Conservation (phyloP, 1,140 invertebrate species). For the Gonatopus flavifemur region DNA sequence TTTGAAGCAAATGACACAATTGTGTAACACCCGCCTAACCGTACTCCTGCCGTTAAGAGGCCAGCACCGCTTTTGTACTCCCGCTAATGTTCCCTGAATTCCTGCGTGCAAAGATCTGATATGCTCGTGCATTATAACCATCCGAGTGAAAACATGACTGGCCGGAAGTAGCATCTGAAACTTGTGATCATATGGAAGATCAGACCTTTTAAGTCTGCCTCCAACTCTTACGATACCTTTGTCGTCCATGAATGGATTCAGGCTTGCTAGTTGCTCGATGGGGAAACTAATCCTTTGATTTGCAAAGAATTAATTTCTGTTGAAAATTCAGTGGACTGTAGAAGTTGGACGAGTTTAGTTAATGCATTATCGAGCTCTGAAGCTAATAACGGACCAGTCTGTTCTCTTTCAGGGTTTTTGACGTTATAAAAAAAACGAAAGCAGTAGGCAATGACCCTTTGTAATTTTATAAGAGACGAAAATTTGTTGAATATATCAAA, state of each 20-base stretch:
- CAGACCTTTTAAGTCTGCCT: not conserved
- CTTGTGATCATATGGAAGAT: not conserved
- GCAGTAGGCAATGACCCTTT: not conserved
- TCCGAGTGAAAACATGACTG: not conserved
- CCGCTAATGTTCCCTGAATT: not conserved
- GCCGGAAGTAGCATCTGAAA: not conserved
- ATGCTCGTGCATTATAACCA: not conserved
- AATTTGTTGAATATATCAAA: not conserved
- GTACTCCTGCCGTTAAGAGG: not conserved
- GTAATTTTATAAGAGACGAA: not conserved
- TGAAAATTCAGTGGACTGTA: not conserved
- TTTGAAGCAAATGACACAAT: not conserved
- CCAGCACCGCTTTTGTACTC: not conserved
- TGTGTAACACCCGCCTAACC: not conserved
- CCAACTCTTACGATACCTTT: not conserved
- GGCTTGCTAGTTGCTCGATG: not conserved
- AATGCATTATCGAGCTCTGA: not conserved
- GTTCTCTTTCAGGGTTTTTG: not conserved
- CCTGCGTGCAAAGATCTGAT: not conserved
- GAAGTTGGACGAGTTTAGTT: not conserved
- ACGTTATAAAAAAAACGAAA: no score
- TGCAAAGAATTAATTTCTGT: not conserved
- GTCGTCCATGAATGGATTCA: not conserved
- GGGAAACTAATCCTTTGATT: not conserved
- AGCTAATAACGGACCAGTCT: not conserved